Evolutionary conservation across 2,888 invertebrate species (phyloP), one percentile per base, ranked within the genome.

Genomic region (Mythimna lalbum): DNA sequence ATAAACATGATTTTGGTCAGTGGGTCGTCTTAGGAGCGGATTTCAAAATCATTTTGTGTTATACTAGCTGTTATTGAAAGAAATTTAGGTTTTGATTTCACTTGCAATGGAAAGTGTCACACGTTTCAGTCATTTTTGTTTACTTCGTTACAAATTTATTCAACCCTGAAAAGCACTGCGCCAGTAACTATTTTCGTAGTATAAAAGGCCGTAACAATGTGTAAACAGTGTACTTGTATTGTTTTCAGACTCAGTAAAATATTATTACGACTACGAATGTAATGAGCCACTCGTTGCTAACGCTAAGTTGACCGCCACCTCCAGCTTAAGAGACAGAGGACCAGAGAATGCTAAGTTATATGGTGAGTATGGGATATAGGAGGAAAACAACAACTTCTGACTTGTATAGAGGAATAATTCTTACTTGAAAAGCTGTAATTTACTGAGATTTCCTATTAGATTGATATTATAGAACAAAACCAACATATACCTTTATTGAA

Each of bases 261-360:
- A 95, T 87, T 95, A 96, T 83, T 95, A 93, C 80, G 95, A 94
- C 82, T 96, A 95, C 86, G 98, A 98, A 93, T 98, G 98, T 93
- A 98, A 98, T 91, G 97, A 97, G 86, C 98, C 98, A 14, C 95
- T 99, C 72, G 95, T 98, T 89, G 97, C 97, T 27, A 96, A 94
- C 86, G 97, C 98, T 76, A 97, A 96, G 76, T 92, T 99, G 80
- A 97, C 97, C 77, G 98, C 98, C 39, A 98, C 98, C 55, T 98
- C 98, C 23, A 97, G 97, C 83, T 95, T 98, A 73, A 96, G 97
- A 63, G 98, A 98, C 85, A 96, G 98, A 90, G 98, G 98, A 73
- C 97, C 99, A n/a, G 97, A 98, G 76, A 98, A 98, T 96, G 98
- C 98, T 50, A 96, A 97, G 89, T 96, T 99, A 86, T 97, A 98